Base-by-base conservation (phyloP, 1,140 invertebrate species). In the Drosophila grimshawi region DNA sequence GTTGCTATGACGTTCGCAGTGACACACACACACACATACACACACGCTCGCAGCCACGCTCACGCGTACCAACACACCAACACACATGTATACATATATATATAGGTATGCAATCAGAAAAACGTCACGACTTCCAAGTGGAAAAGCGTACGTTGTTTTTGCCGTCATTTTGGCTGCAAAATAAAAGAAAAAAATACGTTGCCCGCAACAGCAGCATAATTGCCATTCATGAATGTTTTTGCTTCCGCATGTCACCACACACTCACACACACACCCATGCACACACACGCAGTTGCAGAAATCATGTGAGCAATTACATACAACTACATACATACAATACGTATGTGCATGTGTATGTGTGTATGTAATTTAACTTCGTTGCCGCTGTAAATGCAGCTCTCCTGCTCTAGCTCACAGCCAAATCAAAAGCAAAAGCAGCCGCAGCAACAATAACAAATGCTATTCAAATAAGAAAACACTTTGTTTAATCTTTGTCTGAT, bases 41-140 rank as follows among this genome's bases (percentile, higher is more conserved):
- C 52, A 29, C 33, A 39, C 4, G 29, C 65, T 19, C 11, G 39
- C 45, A 57, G 4, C 30, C 48, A 29, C 57, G 64, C 49, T 66
- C 63, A 76, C 69, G 81, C 70, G 72, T 61, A 72, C 67, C 57
- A 46, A 39, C 68, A 76, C 56, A 72, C 48, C 19, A 30, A 41
- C 46, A 8, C 60, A 43, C 49, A 11, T 8, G 43, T 11, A 53
- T 8, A 48, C 5, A 49, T 48, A 37, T 41, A 49, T 46, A 48
- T 41, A 48, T 48, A 56, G 63, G 35, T 75, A 67, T 79, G 82
- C 67, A 81, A 77, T 67, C 70, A 19, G 83, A 59, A 82, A 86
- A 85, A 89, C 85, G 85, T 90, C 85, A 89, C 85, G 74, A 81
- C 85, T 89, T 89, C 85, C 85, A 78, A 89, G 86, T 83, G 85